Conservation (phyloP, 2,113 vertebrate genomes). For the Sylvilagus bachmani region DNA sequence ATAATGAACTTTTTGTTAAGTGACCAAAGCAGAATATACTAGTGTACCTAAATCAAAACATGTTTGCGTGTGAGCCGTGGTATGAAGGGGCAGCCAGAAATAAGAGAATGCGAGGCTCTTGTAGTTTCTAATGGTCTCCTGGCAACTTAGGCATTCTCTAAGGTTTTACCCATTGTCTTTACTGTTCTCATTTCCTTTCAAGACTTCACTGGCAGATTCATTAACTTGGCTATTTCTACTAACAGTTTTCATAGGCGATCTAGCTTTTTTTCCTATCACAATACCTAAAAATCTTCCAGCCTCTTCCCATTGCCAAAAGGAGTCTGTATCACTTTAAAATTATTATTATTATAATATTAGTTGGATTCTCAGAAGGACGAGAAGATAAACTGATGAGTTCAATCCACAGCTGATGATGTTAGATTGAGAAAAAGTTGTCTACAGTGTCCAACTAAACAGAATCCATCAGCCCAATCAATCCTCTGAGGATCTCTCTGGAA, state of each 20-base stretch:
- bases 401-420: background rate
- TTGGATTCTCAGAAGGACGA: slow-evolving; percentile 6
- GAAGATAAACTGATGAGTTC: background rate
- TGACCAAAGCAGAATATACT: background rate
- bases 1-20: background rate
- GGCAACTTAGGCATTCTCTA: background rate
- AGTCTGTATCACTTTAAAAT: background rate
- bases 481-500: background rate
- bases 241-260: background rate
- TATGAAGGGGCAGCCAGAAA: background rate
- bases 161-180: background rate
- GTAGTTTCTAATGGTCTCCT: background rate
- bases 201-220: background rate
- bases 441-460: background rate
- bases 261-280: background rate
- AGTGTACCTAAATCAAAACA: background rate
- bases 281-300: background rate
- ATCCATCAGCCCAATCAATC: background rate
- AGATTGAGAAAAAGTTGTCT: slow-evolving; percentile 1
- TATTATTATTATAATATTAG: background rate
- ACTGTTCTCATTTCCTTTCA: background rate
- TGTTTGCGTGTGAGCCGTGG: background rate
- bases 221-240: background rate
- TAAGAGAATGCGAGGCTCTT: background rate
- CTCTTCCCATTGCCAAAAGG: slow-evolving; percentile 1